Evolutionary conservation across 1,140 invertebrate genomes (phyloP), one percentile per base, ranked within the genome.

Genomic region (Daktulosphaira vitifoliae): DNA sequence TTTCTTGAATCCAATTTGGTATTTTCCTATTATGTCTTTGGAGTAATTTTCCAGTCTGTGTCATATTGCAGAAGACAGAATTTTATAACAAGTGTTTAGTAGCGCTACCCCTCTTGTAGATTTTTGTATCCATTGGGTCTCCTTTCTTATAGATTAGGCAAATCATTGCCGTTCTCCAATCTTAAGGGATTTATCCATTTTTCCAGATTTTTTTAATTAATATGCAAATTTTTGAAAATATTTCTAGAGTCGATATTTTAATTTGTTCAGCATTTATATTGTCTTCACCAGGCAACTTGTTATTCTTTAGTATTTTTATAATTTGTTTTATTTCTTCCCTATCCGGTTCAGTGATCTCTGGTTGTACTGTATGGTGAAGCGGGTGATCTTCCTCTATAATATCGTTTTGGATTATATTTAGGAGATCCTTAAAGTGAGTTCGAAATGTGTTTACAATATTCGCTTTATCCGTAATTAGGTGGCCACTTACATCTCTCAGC

Each of bases 261-360:
- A 65, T 29, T 48, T 48, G 20, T 49, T 65, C 7, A 3, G 59
- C 20, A 46, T 33, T 42, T 20, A 65, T 65, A 16, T 20, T 29
- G 46, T 65, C 59, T 46, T 23, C 46, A 33, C n/a, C 16, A 18
- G 44, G 9, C 7, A 16, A 15, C 9, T 46, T 42, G 39, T 42
- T 42, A n/a, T 42, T 48, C 44, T 48, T 42, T 65, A 33, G 59
- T 22, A 48, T 49, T 65, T 29, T 65, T 65, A 25, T 65, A 33
- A 65, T 23, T 7, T 44, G 20, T 48, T 48, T 48, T 48, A 48
- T 48, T 20, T 23, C 20, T 48, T 48, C 20, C 20, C 46, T 5
- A 48, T 48, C 18, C 20, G 18, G 20, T 48, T 23, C 46, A 48
- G 46, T 48, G 46, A 48, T 48, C 46, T 48, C 16, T 23, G 46